Conservation (phyloP, 2,797 vertebrate genomes). For the Pygocentrus nattereri region DNA sequence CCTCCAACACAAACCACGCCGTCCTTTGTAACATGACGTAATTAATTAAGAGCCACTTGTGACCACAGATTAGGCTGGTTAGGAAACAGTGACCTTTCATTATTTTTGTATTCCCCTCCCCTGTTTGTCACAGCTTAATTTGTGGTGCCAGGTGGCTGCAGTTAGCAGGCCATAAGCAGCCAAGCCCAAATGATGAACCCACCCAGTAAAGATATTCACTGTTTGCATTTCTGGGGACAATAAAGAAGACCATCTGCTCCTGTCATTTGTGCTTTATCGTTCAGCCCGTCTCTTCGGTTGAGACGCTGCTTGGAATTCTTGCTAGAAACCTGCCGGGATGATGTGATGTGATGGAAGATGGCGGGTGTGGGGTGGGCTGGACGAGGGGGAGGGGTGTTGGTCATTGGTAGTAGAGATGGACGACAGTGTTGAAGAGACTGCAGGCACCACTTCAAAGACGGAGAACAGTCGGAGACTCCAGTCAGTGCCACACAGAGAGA, state of each 20-base stretch:
- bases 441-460: slow-evolving; percentile 30
- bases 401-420: slow-evolving; percentile 39
- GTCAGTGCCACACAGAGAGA: slow-evolving; percentile 6
- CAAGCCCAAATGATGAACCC: slow-evolving; percentile 64
- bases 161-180: slow-evolving; percentile 50
- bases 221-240: slow-evolving; percentile 84
- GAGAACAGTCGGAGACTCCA: slow-evolving; percentile 17
- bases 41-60: slow-evolving; percentile 35
- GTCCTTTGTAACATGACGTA: not conserved
- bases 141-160: slow-evolving; percentile 52
- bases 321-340: slow-evolving; percentile 52
- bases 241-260: slow-evolving; percentile 84
- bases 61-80: slow-evolving; percentile 40
- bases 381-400: not conserved
- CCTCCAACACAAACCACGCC: not conserved
- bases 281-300: slow-evolving; percentile 52
- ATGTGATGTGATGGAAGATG: slow-evolving; percentile 64
- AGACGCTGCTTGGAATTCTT: slow-evolving; percentile 31
- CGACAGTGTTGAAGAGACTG: slow-evolving; percentile 33
- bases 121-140: slow-evolving; percentile 50
- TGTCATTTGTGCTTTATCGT: slow-evolving; percentile 83
- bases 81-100: slow-evolving; percentile 62
- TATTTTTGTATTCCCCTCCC: slow-evolving; percentile 24
- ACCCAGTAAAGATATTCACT: slow-evolving; percentile 80
- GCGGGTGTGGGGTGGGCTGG: slow-evolving; percentile 4